phyloP scores from a whole-genome alignment of 1,140 invertebrate species.

The Oreohelix idahoensis region DNA sequence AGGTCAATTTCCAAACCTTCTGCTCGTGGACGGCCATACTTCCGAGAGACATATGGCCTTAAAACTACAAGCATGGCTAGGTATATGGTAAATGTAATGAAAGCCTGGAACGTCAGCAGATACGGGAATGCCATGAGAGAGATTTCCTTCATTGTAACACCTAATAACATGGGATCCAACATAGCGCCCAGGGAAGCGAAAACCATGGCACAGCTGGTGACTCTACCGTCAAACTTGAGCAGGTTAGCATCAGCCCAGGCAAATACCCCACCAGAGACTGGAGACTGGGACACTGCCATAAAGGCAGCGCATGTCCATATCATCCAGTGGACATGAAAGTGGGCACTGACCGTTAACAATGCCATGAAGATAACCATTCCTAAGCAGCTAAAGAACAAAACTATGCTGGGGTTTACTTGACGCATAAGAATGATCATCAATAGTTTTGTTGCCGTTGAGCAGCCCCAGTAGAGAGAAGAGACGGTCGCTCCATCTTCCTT shows the following conservation, averaged over 20 bases:
- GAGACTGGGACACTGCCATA: conserved; percentile 12
- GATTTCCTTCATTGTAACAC: conserved; percentile 12
- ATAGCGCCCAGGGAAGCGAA: conserved; percentile 17
- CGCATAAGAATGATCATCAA: background rate
- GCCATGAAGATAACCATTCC: conserved; percentile 12
- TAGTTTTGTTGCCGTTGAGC: conserved; percentile 10
- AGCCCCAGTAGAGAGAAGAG: conserved; percentile 13
- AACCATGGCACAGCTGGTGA: conserved; percentile 12
- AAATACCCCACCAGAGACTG: conserved; percentile 14
- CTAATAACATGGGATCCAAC: conserved; percentile 1
- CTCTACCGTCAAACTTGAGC: background rate
- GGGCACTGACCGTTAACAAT: background rate
- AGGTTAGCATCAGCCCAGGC: conserved; percentile 22
- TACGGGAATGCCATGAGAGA: conserved; percentile 31
- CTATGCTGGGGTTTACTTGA: background rate
- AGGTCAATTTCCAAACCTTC: too few relatives aligned
- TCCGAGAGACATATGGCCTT: background rate
- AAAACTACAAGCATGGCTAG: background rate
- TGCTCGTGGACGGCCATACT: background rate
- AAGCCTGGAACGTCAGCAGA: background rate
- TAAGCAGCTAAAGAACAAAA: background rate
- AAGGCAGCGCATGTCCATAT: background rate
- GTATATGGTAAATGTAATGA: background rate
- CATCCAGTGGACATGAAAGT: conserved; percentile 3
- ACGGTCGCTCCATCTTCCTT: conserved; percentile 6